Evolutionary conservation across 2,888 invertebrate genomes (phyloP).

Genomic region (Coenonympha arcania): DNA sequence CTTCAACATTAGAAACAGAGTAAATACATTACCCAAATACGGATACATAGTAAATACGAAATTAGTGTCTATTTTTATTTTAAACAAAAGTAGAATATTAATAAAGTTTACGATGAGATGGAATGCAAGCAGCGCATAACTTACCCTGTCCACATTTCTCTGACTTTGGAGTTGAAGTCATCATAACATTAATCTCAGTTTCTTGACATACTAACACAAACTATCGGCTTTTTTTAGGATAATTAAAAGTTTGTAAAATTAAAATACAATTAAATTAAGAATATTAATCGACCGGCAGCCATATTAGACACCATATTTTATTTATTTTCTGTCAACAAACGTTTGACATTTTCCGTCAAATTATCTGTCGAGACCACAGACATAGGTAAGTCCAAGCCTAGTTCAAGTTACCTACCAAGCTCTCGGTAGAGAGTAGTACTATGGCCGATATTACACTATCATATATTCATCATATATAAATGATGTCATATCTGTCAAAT

Average conservation of each 20-base stretch:
- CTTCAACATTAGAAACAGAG: not conserved
- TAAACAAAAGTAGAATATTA: conserved; percentile 17
- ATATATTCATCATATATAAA: no score
- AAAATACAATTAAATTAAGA: conserved; percentile 49
- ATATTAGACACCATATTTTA: conserved; percentile 48
- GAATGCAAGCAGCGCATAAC: conserved; percentile 41
- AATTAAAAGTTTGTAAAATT: conserved; percentile 38
- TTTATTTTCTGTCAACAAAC: conserved; percentile 31
- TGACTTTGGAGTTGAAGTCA: conserved; percentile 72
- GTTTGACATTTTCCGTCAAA: no score
- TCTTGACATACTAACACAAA: conserved; percentile 59
- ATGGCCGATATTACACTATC: no score
- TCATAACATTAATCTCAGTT: conserved; percentile 43
- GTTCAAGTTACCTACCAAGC: no score
- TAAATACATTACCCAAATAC: not conserved
- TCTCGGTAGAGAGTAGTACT: no score
- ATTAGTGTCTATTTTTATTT: conserved; percentile 13
- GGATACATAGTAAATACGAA: not conserved
- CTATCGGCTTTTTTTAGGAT: conserved; percentile 35
- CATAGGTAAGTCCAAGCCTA: no score
- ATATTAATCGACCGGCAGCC: conserved; percentile 71
- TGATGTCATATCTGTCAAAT: no score
- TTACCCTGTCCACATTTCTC: conserved; percentile 70
- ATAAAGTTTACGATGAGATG: conserved; percentile 16
- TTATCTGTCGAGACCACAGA: no score